Base-by-base conservation (phyloP, 2,113 vertebrate species). In the Nanger granti region DNA sequence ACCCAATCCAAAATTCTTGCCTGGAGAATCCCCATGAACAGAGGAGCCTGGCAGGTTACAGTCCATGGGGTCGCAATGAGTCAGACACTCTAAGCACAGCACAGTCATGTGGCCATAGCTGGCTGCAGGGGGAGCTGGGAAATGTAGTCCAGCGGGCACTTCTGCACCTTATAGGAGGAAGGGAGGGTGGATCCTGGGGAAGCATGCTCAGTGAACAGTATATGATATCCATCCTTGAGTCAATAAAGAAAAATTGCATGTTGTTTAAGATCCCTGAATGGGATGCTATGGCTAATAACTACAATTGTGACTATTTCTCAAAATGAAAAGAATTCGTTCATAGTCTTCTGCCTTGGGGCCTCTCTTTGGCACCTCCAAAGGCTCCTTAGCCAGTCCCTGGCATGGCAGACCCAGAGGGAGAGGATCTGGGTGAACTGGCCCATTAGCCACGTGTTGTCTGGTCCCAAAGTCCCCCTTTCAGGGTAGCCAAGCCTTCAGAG, bases 381-480 rank as follows among this genome's bases (percentile, higher is more conserved):
- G 20, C 24, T 57, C 13, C 7, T 4, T 3, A 52, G 15, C 29
- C 49, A 7, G 31, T 80, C 5, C 17, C 14, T 2, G 34, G 4
- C 22, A 24, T 7, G 73, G 47, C 44, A 26, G n/a, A 29, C 73
- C 5, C 9, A 28, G 54, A n/a, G 9, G 52, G 52, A 73, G 22
- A 64, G n/a, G 55, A 3, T 41, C 41, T 88, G 69, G 47, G 76
- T 29, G 60, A 85, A 28, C 4, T 8, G 37, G 8, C 14, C 66
- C 15, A 4, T 17, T 0, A 2, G 37, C 52, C n/a, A 29, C 18
- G 2, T 7, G 52, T 17, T 24, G 2, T 37, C 28, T n/a, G 26
- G 49, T 22, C 34, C 41, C 37, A 24, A 15, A 86, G 44, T 20
- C 29, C 52, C 37, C 87, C 12, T 2, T 26, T 24, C 20, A 57